These are phyloP conservation scores for Rhinichthys klamathensis DNA, from an alignment of 2,113 vertebrate species.

Conservation along the genomic window DNA sequence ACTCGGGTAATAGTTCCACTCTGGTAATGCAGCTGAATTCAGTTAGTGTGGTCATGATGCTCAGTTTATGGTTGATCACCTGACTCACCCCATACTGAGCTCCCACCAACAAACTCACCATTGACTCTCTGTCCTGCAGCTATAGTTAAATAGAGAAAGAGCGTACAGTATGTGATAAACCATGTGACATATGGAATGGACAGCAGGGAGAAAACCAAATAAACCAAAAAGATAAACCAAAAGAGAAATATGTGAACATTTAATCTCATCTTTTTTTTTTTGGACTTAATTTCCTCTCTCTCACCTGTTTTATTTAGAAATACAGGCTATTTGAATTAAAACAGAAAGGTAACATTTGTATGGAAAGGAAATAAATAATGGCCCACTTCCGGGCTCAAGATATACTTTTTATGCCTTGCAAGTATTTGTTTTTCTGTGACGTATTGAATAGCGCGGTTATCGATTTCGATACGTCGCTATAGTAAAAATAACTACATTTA, in stretches of 20 bases:
- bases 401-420: neutral
- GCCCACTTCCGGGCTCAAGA: neutral
- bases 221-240: neutral
- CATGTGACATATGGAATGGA: neutral
- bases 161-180: neutral
- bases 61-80: constrained; percentile 94
- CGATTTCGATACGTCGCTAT: too few species aligned
- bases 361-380: neutral
- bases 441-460: too few species aligned
- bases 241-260: neutral
- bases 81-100: constrained; percentile 94
- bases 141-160: constrained; percentile 57
- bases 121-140: constrained; percentile 95
- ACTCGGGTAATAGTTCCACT: constrained; percentile 88
- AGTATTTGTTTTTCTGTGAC: neutral
- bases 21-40: constrained; percentile 91
- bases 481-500: too few species aligned
- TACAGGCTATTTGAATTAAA: neutral
- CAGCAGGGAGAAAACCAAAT: neutral
- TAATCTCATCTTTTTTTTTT: neutral
- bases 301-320: neutral
- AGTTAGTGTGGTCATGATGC: constrained; percentile 86
- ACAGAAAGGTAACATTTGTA: neutral
- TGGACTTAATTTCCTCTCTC: neutral
- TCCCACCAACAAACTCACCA: constrained; percentile 88